phyloP scores from a whole-genome alignment of 2,113 vertebrate species.

The Strix aluco region DNA sequence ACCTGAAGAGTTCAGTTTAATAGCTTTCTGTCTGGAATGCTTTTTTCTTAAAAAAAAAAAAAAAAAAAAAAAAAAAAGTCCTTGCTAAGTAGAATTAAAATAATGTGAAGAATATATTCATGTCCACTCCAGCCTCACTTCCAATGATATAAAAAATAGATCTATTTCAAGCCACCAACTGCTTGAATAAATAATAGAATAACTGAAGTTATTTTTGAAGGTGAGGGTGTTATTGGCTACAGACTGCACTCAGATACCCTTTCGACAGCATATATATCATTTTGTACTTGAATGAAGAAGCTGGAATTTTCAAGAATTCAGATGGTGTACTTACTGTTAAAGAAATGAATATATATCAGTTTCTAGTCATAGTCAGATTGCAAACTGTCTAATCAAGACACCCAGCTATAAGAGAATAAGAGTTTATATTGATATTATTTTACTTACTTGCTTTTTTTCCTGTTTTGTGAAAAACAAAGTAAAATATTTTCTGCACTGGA shows the following conservation, averaged over 20 bases:
- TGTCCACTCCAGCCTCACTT: not conserved
- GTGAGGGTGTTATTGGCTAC: not conserved
- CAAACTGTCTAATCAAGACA: not conserved
- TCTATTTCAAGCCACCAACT: not conserved
- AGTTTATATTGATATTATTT: not conserved
- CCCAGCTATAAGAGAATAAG: not conserved
- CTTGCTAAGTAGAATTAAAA: not conserved
- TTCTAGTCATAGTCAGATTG: not conserved
- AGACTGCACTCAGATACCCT: not conserved
- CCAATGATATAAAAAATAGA: not conserved
- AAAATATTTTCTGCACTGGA: not conserved
- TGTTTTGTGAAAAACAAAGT: not conserved
- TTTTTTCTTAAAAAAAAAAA: not conserved
- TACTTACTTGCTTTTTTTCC: not conserved
- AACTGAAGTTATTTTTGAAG: slow-evolving; percentile 4
- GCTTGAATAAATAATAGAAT: not conserved
- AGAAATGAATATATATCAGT: not conserved
- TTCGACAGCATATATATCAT: not conserved
- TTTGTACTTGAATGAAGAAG: not conserved
- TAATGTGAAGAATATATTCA: not conserved
- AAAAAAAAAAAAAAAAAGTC: not conserved
- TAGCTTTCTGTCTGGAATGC: not conserved
- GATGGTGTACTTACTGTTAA: not conserved
- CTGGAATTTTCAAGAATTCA: not conserved
- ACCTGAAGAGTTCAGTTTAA: not conserved